Percentiles rank a stretch among this genome's conserved stretches.
Conservation (phyloP, 2,113 vertebrate genomes). For the Stigmatopora argus region DNA sequence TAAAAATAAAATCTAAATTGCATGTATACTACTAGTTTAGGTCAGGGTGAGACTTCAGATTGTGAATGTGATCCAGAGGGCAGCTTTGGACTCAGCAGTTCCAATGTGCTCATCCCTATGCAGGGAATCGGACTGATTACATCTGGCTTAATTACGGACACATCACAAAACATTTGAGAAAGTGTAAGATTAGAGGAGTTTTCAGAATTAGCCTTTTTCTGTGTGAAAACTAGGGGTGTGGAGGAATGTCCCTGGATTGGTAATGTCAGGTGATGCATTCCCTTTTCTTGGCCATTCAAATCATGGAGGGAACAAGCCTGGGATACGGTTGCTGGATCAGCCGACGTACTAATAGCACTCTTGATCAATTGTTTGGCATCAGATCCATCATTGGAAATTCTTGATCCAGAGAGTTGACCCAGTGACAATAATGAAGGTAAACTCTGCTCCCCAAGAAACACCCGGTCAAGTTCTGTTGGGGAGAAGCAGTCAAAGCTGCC, state of each 20-base stretch:
- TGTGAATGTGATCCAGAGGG: constrained; percentile 18
- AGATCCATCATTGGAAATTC: constrained; percentile 26
- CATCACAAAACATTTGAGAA: constrained; percentile 60
- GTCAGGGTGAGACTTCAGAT: constrained; percentile 40
- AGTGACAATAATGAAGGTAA: constrained; percentile 50
- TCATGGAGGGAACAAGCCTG: constrained; percentile 5
- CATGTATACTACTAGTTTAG: neutral
- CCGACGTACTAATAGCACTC: constrained; percentile 21
- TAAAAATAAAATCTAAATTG: neutral
- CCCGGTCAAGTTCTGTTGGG: constrained; percentile 59
- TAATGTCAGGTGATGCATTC: constrained; percentile 7
- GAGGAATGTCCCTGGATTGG: constrained; percentile 57
- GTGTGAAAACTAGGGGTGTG: constrained; percentile 50
- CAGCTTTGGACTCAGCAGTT: constrained; percentile 57
- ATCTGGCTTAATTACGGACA: constrained; percentile 57
- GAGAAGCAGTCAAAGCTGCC: constrained; percentile 52
- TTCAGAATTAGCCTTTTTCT: constrained; percentile 44
- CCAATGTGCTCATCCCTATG: constrained; percentile 45
- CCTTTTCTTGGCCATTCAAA: constrained; percentile 11
- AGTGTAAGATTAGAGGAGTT: constrained; percentile 36
- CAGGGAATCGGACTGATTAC: constrained; percentile 47
- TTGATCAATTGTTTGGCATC: constrained; percentile 17
- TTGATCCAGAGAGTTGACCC: constrained; percentile 40
- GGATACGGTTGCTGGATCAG: constrained; percentile 36
- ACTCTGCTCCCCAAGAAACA: constrained; percentile 55